These are phyloP conservation scores for Trichopoda pennipes DNA, from an alignment of 2,888 invertebrate species.

Conservation along the genomic window DNA sequence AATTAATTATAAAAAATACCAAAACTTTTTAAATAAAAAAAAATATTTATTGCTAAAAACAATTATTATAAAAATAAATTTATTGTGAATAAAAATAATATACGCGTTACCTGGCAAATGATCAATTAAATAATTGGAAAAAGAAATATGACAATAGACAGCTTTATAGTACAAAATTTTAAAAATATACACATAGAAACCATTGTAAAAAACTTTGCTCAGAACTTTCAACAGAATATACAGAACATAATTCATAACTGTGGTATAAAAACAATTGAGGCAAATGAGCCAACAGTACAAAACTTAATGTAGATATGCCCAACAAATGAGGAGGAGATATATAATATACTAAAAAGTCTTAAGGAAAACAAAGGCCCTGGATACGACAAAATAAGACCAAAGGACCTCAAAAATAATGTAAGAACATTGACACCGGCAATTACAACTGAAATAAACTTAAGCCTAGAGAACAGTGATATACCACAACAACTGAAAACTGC, in stretches of 20 bases:
- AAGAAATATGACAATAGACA: too few species aligned
- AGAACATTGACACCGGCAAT: neutral
- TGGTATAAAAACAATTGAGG: neutral
- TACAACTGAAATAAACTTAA: neutral
- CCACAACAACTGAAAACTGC: constrained; percentile 1
- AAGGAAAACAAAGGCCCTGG: neutral
- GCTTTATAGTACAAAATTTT: too few species aligned
- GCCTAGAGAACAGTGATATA: neutral
- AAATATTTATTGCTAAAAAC: too few species aligned
- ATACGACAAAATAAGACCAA: neutral
- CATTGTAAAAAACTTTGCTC: neutral
- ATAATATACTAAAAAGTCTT: neutral
- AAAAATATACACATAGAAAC: too few species aligned
- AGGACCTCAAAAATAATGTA: neutral
- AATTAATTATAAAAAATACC: too few species aligned
- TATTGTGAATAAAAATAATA: too few species aligned
- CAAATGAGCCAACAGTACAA: neutral
- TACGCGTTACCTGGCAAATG: too few species aligned
- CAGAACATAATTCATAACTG: neutral
- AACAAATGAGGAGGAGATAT: neutral
- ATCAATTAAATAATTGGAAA: too few species aligned
- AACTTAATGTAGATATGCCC: neutral
- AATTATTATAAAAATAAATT: too few species aligned
- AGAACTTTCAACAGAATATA: neutral
- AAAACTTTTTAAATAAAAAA: too few species aligned